phyloP scores from a whole-genome alignment of 1,140 invertebrate genomes.

The Heterodera carotae region DNA sequence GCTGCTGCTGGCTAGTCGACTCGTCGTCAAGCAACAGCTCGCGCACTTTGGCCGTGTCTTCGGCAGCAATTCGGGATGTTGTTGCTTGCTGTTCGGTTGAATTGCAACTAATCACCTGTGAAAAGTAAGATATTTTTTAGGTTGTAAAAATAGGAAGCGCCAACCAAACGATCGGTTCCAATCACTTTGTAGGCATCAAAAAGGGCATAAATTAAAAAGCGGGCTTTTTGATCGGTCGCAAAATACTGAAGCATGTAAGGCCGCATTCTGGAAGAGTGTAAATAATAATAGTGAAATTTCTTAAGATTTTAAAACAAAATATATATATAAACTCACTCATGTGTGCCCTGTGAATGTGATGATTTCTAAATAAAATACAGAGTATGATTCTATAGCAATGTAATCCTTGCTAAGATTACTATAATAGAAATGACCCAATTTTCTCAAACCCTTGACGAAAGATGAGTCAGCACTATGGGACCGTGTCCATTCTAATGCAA shows the following conservation, averaged over 20 bases:
- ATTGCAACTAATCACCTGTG: constrained; percentile 10
- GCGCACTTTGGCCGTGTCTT: constrained; percentile 23
- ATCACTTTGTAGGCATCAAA: constrained; percentile 27
- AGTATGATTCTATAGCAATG: no score
- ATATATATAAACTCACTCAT: constrained; percentile 17
- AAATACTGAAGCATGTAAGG: constrained; percentile 33
- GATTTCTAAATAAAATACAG: background rate
- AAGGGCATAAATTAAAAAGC: constrained; percentile 23
- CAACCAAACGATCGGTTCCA: background rate
- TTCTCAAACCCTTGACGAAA: no score
- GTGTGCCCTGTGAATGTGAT: background rate
- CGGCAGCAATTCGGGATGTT: constrained; percentile 24
- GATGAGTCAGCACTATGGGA: no score
- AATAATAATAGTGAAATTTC: background rate
- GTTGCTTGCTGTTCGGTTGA: background rate
- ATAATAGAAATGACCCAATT: no score
- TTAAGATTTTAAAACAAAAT: background rate
- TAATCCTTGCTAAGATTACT: no score
- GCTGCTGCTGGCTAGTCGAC: background rate
- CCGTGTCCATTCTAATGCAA: no score
- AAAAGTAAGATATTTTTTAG: no score
- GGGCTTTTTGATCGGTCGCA: constrained; percentile 18
- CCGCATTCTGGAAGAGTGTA: constrained; percentile 21
- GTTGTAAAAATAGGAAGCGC: no score
- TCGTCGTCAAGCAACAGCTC: constrained; percentile 30